Evolutionary conservation across 2,888 invertebrate genomes (phyloP).

Genomic region (Pyrrhia umbra): DNA sequence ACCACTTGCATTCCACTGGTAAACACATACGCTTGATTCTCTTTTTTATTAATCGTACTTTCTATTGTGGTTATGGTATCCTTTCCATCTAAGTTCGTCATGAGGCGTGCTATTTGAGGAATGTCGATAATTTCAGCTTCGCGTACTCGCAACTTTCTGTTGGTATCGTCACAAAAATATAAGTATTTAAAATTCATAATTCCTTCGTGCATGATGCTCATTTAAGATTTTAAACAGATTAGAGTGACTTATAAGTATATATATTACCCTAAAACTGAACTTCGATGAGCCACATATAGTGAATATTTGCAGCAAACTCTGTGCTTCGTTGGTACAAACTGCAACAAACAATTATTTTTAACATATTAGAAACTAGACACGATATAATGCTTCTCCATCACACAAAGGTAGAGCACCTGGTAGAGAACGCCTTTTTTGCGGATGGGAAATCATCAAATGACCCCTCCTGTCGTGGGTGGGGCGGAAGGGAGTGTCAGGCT

Average conservation of each 20-base stretch:
- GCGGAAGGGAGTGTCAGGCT: no score
- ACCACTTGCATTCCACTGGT: constrained; percentile 74
- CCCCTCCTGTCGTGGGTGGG: no score
- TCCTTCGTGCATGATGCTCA: neutral
- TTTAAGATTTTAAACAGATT: no score
- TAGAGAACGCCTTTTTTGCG: no score
- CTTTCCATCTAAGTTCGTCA: constrained; percentile 73
- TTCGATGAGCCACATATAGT: constrained; percentile 79
- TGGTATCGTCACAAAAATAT: constrained; percentile 10
- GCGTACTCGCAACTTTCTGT: constrained; percentile 82
- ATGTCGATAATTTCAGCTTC: constrained; percentile 80
- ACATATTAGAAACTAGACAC: neutral
- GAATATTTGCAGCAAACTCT: constrained; percentile 71
- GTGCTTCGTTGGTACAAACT: constrained; percentile 79
- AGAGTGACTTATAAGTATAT: neutral
- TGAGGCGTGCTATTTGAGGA: constrained; percentile 76
- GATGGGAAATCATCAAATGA: no score
- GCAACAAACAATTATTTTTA: constrained; percentile 20
- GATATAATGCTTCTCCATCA: no score
- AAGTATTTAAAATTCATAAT: neutral
- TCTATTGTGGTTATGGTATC: constrained; percentile 79
- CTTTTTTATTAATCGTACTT: constrained; percentile 69
- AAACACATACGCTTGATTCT: constrained; percentile 76
- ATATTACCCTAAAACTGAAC: constrained; percentile 78
- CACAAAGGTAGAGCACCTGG: no score